A percentile compares a stretch with the other conserved stretches of the same genome.
phyloP scores from a whole-genome alignment of 2,113 vertebrate species.

The Platysteira castanea region DNA sequence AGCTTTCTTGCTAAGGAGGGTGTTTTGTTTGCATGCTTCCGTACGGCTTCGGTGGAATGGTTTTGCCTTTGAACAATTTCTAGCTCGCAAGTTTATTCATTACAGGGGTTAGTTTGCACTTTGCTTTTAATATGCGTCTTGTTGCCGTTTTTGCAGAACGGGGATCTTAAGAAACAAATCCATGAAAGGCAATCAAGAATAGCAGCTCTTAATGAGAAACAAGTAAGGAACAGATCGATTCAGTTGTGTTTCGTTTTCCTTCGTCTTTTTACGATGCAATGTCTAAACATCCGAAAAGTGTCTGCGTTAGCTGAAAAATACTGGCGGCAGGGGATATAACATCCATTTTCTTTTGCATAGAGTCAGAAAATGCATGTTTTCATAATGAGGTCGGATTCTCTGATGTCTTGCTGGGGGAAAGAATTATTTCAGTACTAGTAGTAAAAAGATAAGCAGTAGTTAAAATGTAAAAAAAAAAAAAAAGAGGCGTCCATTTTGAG shows the following conservation, averaged over 20 bases:
- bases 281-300: constrained; percentile 70
- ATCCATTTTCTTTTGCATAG: constrained; percentile 44
- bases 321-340: constrained; percentile 23
- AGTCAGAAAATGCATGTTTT: constrained; percentile 59
- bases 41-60: constrained; percentile 34
- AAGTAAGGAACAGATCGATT: constrained; percentile 76
- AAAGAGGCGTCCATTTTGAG: constrained; percentile 94
- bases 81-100: constrained; percentile 60
- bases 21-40: constrained; percentile 63
- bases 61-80: constrained; percentile 60
- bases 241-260: constrained; percentile 30
- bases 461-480: constrained; percentile 53
- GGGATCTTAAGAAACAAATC: constrained; percentile 84
- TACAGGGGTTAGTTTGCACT: constrained; percentile 45
- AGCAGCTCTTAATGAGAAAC: constrained; percentile 84
- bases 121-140: constrained; percentile 62
- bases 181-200: constrained; percentile 82
- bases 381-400: constrained; percentile 5
- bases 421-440: constrained; percentile 7
- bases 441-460: constrained; percentile 54
- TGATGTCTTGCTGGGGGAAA: constrained; percentile 26
- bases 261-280: constrained; percentile 56
- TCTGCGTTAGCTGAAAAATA: constrained; percentile 41
- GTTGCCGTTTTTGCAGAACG: constrained; percentile 79
- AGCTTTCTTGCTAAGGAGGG: constrained; percentile 56